A percentile compares a stretch with the other conserved stretches of the same genome.
Evolutionary conservation across 2,797 vertebrate species (phyloP).

Genomic region (Lacerta viridis): DNA sequence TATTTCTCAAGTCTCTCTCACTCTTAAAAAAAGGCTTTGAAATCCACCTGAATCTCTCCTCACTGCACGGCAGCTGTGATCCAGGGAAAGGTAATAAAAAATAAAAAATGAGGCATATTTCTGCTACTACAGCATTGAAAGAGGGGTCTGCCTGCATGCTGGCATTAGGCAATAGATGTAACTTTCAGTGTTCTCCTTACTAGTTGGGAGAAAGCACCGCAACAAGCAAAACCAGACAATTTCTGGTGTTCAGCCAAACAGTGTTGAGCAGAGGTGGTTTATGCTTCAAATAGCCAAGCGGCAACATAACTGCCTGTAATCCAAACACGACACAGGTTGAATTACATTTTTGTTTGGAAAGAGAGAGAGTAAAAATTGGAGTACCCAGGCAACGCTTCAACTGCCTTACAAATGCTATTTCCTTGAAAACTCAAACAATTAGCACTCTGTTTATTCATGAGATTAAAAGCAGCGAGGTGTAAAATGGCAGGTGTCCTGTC

Average conservation of each 20-base stretch:
- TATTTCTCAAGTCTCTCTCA: neutral
- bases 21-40: neutral
- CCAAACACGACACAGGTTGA: conserved; percentile 43
- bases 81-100: neutral
- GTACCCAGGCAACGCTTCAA: conserved; percentile 45
- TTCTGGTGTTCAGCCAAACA: conserved; percentile 62
- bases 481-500: conserved; percentile 30
- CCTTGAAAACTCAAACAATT: conserved; percentile 55
- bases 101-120: conserved; percentile 16
- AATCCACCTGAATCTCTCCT: conserved; percentile 20
- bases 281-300: conserved; percentile 52
- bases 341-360: conserved; percentile 24
- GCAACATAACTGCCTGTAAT: conserved; percentile 2
- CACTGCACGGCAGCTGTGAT: neutral
- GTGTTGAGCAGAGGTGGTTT: conserved; percentile 17
- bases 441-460: conserved; percentile 49
- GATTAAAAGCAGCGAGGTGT: conserved; percentile 43
- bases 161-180: conserved; percentile 19
- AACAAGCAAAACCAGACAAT: conserved; percentile 5
- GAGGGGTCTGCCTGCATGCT: neutral
- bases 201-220: neutral
- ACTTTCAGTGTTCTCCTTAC: neutral
- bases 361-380: conserved; percentile 8
- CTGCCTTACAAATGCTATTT: conserved; percentile 27
- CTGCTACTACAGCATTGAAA: neutral